A percentile compares a stretch with the other conserved stretches of the same genome.
Evolutionary conservation across 2,113 vertebrate species (phyloP).

Genomic region (Clarias macrocephalus): DNA sequence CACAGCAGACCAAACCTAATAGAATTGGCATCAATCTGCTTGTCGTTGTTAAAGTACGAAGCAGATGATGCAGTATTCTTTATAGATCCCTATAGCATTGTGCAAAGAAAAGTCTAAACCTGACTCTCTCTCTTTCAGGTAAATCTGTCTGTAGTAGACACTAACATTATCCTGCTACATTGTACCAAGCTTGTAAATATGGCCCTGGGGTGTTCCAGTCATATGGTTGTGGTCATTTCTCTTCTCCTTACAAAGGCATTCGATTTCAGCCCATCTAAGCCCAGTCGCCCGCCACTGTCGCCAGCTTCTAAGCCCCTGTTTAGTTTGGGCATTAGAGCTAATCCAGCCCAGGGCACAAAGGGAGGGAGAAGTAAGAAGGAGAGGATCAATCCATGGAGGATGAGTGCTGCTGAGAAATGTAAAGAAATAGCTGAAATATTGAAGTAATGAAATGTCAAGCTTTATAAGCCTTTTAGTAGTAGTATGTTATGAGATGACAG

Average conservation of each 20-base stretch:
- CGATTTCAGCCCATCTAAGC: conserved; percentile 64
- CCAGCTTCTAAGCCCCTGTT: conserved; percentile 72
- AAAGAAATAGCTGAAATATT: conserved; percentile 37
- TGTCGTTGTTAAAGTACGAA: conserved; percentile 12
- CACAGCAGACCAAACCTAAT: neutral
- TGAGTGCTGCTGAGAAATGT: conserved; percentile 51
- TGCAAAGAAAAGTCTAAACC: neutral
- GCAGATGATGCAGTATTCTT: neutral
- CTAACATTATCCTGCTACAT: conserved; percentile 16
- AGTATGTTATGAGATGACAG: neutral
- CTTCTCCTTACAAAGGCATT: conserved; percentile 66
- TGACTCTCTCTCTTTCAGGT: conserved; percentile 9
- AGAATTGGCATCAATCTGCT: neutral
- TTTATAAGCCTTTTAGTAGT: neutral
- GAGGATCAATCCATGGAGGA: conserved; percentile 45
- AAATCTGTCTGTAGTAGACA: conserved; percentile 15
- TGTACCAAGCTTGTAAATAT: conserved; percentile 46
- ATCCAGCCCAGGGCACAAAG: conserved; percentile 57
- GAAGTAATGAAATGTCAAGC: neutral
- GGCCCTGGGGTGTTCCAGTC: conserved; percentile 25
- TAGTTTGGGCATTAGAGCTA: conserved; percentile 73
- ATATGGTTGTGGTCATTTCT: conserved; percentile 49
- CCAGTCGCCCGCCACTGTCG: conserved; percentile 61
- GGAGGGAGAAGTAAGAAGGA: conserved; percentile 2
- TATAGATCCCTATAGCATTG: neutral